A percentile compares a stretch with the other conserved stretches of the same genome.
These are phyloP conservation scores for Campylorhamphus procurvoides DNA, from an alignment of 2,113 vertebrate species.

Conservation along the genomic window DNA sequence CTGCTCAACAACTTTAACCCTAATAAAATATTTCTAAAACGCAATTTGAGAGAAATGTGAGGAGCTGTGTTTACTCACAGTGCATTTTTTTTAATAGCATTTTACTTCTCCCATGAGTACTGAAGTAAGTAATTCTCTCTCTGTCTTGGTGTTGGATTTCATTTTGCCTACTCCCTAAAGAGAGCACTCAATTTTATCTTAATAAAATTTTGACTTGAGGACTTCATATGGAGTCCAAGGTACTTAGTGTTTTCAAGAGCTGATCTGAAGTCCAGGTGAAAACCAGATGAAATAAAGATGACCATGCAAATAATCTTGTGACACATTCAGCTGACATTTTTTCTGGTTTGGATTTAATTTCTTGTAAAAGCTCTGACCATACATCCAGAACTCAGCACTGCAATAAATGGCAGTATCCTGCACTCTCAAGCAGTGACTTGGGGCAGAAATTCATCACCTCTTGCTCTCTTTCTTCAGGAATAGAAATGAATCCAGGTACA, in stretches of 20 bases:
- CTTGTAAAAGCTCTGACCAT: neutral
- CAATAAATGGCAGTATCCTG: neutral
- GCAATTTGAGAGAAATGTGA: neutral
- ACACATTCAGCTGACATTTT: neutral
- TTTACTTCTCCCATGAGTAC: constrained; percentile 10
- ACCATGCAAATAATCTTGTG: neutral
- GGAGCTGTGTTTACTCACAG: neutral
- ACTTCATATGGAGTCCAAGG: constrained; percentile 23
- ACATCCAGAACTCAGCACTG: neutral
- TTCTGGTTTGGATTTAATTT: neutral
- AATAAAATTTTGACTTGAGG: constrained; percentile 31
- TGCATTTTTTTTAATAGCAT: neutral
- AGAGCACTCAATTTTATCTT: constrained; percentile 38
- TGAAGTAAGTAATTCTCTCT: constrained; percentile 40
- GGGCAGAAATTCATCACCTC: neutral
- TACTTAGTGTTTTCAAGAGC: constrained; percentile 1
- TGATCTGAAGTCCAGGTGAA: neutral
- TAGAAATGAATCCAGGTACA: neutral
- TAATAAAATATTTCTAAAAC: constrained; percentile 45
- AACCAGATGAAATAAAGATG: neutral
- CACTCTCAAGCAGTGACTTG: neutral
- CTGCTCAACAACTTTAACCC: neutral
- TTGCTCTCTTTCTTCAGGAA: neutral
- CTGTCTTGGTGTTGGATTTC: constrained; percentile 14
- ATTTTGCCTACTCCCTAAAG: constrained; percentile 27